These are phyloP conservation scores for Eulemur mongoz DNA, from an alignment of 2,797 vertebrate species.

Conservation along the genomic window DNA sequence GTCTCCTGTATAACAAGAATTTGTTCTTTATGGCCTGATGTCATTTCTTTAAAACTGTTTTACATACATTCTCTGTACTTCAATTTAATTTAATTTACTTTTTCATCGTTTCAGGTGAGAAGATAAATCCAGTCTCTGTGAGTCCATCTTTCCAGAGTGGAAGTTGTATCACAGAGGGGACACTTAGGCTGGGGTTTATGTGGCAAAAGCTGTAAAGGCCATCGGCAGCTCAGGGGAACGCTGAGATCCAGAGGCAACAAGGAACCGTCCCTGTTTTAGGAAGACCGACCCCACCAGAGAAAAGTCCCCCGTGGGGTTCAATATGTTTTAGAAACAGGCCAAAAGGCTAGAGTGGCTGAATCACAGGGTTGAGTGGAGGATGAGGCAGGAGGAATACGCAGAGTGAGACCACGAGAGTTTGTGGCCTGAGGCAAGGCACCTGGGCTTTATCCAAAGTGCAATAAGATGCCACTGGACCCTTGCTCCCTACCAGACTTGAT, in stretches of 20 bases:
- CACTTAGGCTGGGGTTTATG: neutral
- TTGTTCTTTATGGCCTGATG: neutral
- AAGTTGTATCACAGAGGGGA: neutral
- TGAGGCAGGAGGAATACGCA: neutral
- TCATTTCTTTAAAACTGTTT: neutral
- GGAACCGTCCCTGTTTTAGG: accelerated
- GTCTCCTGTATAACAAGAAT: neutral
- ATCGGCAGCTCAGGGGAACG: neutral
- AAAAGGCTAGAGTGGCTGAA: neutral
- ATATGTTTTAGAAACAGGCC: neutral
- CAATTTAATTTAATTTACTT: neutral
- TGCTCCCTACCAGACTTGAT: accelerated
- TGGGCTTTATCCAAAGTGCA: neutral
- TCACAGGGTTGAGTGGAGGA: too few species aligned
- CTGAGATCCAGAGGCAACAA: neutral
- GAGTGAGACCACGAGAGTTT: accelerated
- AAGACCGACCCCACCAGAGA: neutral
- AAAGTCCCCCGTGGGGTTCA: neutral
- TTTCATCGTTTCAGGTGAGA: neutral
- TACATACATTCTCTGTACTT: neutral
- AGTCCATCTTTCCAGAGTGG: neutral
- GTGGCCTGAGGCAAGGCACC: accelerated
- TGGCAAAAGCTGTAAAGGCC: neutral
- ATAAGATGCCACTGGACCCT: accelerated
- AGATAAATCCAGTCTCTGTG: neutral